A percentile compares a stretch with the other conserved stretches of the same genome.
These are phyloP conservation scores for Leptestheria dahalacensis DNA, from an alignment of 1,140 invertebrate genomes.

Conservation along the genomic window DNA sequence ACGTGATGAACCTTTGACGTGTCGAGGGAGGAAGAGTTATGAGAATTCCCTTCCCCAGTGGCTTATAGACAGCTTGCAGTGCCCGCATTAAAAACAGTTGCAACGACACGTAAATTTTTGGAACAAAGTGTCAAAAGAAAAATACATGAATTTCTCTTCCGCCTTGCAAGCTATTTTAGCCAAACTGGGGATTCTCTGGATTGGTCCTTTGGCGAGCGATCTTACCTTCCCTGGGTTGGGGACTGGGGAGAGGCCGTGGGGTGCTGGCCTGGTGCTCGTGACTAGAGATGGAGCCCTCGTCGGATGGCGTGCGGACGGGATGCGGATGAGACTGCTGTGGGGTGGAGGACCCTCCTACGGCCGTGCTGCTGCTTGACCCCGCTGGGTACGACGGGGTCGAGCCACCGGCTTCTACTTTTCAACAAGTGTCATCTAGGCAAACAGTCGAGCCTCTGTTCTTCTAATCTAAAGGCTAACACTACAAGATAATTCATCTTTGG, in stretches of 20 bases:
- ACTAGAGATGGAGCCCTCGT: conserved; percentile 8
- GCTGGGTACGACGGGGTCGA: background rate
- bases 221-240: conserved; percentile 15
- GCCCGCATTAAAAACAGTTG: no score
- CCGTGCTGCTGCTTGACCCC: background rate
- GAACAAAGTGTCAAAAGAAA: no score
- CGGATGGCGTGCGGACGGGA: conserved; percentile 1
- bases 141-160: no score
- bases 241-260: conserved; percentile 1
- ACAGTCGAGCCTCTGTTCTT: conserved; percentile 24
- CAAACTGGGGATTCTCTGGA: no score
- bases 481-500: no score
- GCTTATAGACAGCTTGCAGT: no score
- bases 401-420: background rate
- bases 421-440: conserved; percentile 16
- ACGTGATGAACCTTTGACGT: no score
- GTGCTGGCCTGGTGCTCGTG: conserved; percentile 8
- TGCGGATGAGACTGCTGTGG: background rate
- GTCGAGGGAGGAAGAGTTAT: no score
- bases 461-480: conserved; percentile 12
- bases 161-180: no score
- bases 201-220: background rate
- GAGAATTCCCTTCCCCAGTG: no score
- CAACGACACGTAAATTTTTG: no score
- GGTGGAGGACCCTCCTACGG: background rate